Base-by-base conservation (phyloP, 2,888 invertebrate genomes). In the Calliphora vomitoria region DNA sequence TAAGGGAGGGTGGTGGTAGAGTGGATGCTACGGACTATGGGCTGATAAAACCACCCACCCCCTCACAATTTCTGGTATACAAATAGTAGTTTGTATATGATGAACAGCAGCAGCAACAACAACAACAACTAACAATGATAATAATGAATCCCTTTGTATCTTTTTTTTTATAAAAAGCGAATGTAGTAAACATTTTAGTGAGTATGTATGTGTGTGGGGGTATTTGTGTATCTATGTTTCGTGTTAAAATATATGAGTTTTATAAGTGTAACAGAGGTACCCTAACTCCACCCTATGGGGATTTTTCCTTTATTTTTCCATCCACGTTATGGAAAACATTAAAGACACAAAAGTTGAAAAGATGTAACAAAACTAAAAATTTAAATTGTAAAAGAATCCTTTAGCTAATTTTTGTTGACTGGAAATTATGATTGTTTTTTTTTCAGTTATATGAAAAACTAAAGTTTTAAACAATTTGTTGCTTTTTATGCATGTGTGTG, bases 1-100 rank as follows among this genome's bases (percentile, higher is more conserved):
- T 85, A 89, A 88, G 90, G 90, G 89, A 86, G 88, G 87, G 64
- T 83, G 85, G 62, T 10, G 18, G 62, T 55, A 6, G 11, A 18
- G 13, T 71, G 50, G 53, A 53, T 76, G 11, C 15, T 10, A 25
- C 13, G 5, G 47, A 8, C 25, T 25, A 55, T 71, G 66, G 76
- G 31, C 15, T 62, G 60, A 66, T 72, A 35, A 60, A 55, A 64
- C 20, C 62, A 69, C 53, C 62, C 76, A 79, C 68, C 78, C 76
- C 85, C 85, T 69, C 74, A 75, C 41, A 41, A 74, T 66, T 62
- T 60, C 35, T 64, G 64, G 58, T 41, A 25, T 80, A 80, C 31
- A 80, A 75, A 55, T 72, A 78, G 38, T 69, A 66, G 60, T 81
- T 69, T 82, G 13, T 71, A 60, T 72, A 74, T 58, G 66, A 81